Evolutionary conservation across 2,113 vertebrate genomes (phyloP).

Genomic region (Odontophorus gujanensis): DNA sequence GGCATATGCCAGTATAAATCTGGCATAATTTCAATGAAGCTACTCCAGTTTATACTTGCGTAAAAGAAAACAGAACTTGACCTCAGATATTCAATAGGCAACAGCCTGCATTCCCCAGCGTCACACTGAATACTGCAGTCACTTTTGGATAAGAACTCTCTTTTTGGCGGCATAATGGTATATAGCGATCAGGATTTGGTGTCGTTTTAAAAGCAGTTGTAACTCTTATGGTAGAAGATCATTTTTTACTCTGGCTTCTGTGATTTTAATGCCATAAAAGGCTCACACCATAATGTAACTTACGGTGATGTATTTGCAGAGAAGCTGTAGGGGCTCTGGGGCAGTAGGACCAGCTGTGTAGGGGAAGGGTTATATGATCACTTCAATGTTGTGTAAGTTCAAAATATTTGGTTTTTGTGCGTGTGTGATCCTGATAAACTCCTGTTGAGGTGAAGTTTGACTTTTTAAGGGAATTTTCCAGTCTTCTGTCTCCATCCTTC

Average conservation of each 20-base stretch:
- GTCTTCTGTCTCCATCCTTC: background rate
- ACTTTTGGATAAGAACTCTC: background rate
- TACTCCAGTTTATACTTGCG: constrained; percentile 25
- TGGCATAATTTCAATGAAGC: constrained; percentile 22
- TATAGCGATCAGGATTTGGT: background rate
- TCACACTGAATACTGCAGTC: background rate
- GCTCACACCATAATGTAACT: background rate
- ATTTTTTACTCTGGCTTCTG: background rate
- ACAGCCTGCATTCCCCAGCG: background rate
- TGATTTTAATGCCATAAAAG: background rate
- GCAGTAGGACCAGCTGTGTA: background rate
- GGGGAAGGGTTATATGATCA: background rate
- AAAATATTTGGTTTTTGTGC: background rate
- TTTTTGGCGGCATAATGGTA: background rate
- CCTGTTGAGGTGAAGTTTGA: background rate
- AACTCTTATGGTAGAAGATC: background rate
- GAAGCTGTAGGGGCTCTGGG: background rate
- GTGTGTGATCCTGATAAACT: background rate
- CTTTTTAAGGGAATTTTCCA: background rate
- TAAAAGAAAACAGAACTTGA: constrained; percentile 37
- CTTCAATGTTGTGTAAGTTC: background rate
- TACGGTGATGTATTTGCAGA: background rate
- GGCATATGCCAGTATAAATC: constrained; percentile 29
- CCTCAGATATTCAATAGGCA: background rate
- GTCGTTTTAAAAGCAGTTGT: background rate